Conservation (phyloP, 2,797 vertebrate species). For the Parauchenoglanis ngamensis region DNA sequence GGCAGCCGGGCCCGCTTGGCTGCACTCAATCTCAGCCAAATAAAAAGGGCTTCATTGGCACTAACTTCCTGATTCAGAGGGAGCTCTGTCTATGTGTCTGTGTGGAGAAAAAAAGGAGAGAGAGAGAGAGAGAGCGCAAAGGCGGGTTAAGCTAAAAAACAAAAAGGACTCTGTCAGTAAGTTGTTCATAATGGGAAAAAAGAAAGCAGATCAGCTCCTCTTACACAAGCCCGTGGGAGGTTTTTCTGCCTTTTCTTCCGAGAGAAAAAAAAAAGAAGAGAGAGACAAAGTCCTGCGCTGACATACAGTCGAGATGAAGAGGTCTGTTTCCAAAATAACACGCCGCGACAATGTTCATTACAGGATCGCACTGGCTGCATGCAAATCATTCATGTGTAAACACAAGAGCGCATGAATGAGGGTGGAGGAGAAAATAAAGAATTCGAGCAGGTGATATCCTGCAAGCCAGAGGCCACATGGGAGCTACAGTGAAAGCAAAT, state of each 20-base stretch:
- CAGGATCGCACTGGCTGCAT: conserved; percentile 15
- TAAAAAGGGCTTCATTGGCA: conserved; percentile 84
- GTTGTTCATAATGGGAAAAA: conserved; percentile 69
- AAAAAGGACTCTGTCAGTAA: conserved; percentile 65
- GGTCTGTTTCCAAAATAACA: conserved; percentile 2
- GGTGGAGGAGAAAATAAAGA: conserved; percentile 30
- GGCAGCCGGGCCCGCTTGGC: conserved; percentile 74
- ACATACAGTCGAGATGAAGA: conserved; percentile 11
- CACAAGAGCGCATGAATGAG: conserved; percentile 31
- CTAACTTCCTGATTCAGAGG: conserved; percentile 76
- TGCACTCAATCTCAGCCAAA: conserved; percentile 67
- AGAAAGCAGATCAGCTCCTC: conserved; percentile 74
- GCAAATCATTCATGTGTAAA: conserved; percentile 22
- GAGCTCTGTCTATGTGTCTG: conserved; percentile 66
- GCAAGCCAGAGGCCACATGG: conserved; percentile 41
- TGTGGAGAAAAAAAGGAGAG: conserved; percentile 48
- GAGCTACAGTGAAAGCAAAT: conserved; percentile 41
- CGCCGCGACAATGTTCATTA: conserved; percentile 10
- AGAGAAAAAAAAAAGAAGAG: too few relatives aligned
- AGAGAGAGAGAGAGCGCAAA: neutral
- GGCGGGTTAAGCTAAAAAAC: conserved; percentile 37
- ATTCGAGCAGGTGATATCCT: conserved; percentile 28
- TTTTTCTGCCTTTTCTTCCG: conserved; percentile 50
- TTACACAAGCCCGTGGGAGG: conserved; percentile 63
- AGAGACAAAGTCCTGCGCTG: conserved; percentile 8